phyloP scores from a whole-genome alignment of 2,113 vertebrate genomes.

The Xenopus laevis region DNA sequence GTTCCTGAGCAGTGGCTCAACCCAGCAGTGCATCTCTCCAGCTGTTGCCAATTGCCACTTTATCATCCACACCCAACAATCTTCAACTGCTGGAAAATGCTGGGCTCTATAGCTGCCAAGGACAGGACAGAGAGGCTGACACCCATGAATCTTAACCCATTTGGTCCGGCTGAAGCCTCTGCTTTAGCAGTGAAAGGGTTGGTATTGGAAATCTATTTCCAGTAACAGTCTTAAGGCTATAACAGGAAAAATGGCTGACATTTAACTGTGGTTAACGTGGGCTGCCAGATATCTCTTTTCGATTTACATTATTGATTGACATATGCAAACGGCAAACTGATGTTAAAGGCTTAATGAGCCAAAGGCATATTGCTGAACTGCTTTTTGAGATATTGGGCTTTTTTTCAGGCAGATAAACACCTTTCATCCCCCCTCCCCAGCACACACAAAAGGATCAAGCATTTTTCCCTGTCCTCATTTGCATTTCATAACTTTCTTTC shows the following conservation, averaged over 20 bases:
- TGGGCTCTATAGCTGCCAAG: too few relatives aligned
- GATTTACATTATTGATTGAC: conserved; percentile 26
- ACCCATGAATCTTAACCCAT: not conserved
- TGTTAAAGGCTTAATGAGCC: conserved; percentile 11
- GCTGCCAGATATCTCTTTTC: conserved; percentile 21
- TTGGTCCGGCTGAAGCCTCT: not conserved
- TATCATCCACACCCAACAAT: too few relatives aligned
- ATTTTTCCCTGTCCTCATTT: not conserved
- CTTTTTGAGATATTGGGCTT: not conserved
- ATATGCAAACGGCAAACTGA: conserved; percentile 28
- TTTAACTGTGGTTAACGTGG: conserved; percentile 14
- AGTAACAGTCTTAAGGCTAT: conserved; percentile 10
- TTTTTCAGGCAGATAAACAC: conserved; percentile 29
- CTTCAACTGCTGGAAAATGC: too few relatives aligned
- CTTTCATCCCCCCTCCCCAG: not conserved
- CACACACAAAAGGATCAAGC: too few relatives aligned
- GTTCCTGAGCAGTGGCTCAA: not conserved
- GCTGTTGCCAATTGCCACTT: too few relatives aligned
- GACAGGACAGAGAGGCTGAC: too few relatives aligned
- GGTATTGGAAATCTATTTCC: conserved; percentile 38
- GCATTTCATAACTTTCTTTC: too few relatives aligned
- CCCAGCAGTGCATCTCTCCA: too few relatives aligned
- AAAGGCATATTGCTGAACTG: conserved; percentile 8
- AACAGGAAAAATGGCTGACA: not conserved
- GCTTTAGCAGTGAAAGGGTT: conserved; percentile 9